Percentiles rank a stretch among this genome's conserved stretches.
Conservation (phyloP, 2,888 invertebrate species). For the Ochropacha duplaris region DNA sequence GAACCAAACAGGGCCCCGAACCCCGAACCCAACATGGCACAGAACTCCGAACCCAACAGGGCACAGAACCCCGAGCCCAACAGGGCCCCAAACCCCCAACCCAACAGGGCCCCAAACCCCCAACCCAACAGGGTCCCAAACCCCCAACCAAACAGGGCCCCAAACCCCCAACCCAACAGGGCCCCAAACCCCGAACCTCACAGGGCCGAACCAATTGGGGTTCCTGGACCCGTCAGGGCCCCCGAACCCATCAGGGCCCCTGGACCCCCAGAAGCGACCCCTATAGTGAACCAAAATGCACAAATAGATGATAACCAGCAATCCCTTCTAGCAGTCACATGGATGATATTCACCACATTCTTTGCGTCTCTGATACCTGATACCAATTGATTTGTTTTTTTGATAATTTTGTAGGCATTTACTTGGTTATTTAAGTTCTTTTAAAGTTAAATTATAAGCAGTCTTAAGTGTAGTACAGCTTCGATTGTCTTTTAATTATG, state of each 20-base stretch:
- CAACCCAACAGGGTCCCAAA: not conserved
- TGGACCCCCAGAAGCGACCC: slow-evolving; percentile 18
- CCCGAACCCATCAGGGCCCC: not conserved
- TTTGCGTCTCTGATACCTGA: slow-evolving; percentile 97
- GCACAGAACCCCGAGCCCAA: not conserved
- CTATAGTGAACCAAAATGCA: slow-evolving; percentile 19
- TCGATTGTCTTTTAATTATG: no score
- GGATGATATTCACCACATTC: slow-evolving; percentile 96
- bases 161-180: not conserved
- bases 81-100: not conserved
- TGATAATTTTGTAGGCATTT: slow-evolving; percentile 1
- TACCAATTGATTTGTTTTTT: slow-evolving; percentile 75
- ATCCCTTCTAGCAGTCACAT: slow-evolving; percentile 87
- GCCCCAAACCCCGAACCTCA: not conserved
- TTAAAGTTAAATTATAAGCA: no score
- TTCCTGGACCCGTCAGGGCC: slow-evolving; percentile 13
- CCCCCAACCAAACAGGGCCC: not conserved
- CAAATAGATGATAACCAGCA: slow-evolving; percentile 43
- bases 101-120: not conserved
- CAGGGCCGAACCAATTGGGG: not conserved
- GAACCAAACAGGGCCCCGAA: slow-evolving; percentile 2
- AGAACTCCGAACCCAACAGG: no score
- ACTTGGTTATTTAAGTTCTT: not conserved
- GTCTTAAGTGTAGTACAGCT: no score
- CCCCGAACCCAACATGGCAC: slow-evolving; percentile 4